These are phyloP conservation scores for Osmoderma eremita DNA, from an alignment of 2,888 invertebrate species.

Conservation along the genomic window DNA sequence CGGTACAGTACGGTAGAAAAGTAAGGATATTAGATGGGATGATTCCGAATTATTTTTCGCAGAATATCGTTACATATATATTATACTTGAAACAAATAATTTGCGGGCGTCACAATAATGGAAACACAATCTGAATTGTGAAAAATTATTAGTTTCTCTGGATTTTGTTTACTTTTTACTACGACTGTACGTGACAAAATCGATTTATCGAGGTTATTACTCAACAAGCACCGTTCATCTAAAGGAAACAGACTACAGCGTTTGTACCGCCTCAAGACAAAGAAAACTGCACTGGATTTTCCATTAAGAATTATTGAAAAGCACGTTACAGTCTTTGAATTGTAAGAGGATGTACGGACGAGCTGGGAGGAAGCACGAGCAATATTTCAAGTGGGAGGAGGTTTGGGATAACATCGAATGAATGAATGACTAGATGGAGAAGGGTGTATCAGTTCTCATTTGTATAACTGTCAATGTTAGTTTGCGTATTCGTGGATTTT, in stretches of 20 bases:
- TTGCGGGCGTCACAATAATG: too few species aligned
- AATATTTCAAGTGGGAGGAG: constrained; percentile 62
- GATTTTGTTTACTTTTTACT: background rate
- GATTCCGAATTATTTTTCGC: too few species aligned
- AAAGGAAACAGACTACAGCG: background rate
- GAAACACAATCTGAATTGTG: too few species aligned
- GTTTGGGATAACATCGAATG: constrained; percentile 1
- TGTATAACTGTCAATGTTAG: constrained; percentile 63
- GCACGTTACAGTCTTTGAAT: constrained; percentile 49
- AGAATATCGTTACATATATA: too few species aligned
- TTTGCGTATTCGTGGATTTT: constrained; percentile 6
- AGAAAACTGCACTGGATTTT: constrained; percentile 52
- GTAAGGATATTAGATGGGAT: background rate
- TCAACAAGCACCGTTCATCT: constrained; percentile 7
- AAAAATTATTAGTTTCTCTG: too few species aligned
- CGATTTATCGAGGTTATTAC: constrained; percentile 5
- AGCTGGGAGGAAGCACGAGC: constrained; percentile 45
- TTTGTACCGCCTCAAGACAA: constrained; percentile 39
- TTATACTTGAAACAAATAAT: too few species aligned
- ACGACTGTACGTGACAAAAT: background rate
- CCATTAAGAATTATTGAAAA: constrained; percentile 64
- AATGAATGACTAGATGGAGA: constrained; percentile 30
- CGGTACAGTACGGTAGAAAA: constrained; percentile 5
- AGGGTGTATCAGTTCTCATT: constrained; percentile 62
- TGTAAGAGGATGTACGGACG: constrained; percentile 45